Base-by-base conservation (phyloP, 2,888 invertebrate species). In the Tryphoninae sp. region DNA sequence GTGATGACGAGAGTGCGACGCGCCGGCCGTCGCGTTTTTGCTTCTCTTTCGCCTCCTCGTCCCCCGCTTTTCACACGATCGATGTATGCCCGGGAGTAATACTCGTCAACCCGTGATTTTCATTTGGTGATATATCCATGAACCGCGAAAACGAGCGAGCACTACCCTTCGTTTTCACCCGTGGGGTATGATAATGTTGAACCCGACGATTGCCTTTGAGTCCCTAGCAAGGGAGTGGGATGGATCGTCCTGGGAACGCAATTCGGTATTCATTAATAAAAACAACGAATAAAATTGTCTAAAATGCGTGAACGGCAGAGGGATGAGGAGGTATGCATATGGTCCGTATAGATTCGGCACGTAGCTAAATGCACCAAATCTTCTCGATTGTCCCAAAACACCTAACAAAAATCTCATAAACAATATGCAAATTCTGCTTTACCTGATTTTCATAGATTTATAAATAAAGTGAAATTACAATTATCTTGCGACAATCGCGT, bases 61-160 rank as follows among this genome's bases (percentile, higher is more conserved):
- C 59, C 16, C 80, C 62, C 72, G 67, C 16, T 62, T 77, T 76
- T 77, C 61, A 72, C 61, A 77, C 80, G 58, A 77, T 80, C 80
- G 80, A 64, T 72, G 59, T 11, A 42, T 58, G 45, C 59, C 23
- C 64, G 71, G 58, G 72, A 77, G 80, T 77, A 62, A 68, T 53
- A 65, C 78, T 78, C 80, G 65, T 80, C 76, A 72, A 76, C 59
- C 45, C 61, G 68, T 80, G 80, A 80, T 80, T 80, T 77, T 71
- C 67, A 68, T 49, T 76, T 67, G 67, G 53, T 76, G 72, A 72
- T 72, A 62, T 80, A 45, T 75, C 65, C 62, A 55, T 53, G 45
- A 64, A 55, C 49, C 65, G 61, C 59, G 42, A 65, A 40, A 65
- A 42, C 75, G 51, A 73, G 68, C 68, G 68, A 53, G 55, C 65